A percentile compares a stretch with the other conserved stretches of the same genome.
Evolutionary conservation across 2,888 invertebrate species (phyloP).

Genomic region (Cryptus armator): DNA sequence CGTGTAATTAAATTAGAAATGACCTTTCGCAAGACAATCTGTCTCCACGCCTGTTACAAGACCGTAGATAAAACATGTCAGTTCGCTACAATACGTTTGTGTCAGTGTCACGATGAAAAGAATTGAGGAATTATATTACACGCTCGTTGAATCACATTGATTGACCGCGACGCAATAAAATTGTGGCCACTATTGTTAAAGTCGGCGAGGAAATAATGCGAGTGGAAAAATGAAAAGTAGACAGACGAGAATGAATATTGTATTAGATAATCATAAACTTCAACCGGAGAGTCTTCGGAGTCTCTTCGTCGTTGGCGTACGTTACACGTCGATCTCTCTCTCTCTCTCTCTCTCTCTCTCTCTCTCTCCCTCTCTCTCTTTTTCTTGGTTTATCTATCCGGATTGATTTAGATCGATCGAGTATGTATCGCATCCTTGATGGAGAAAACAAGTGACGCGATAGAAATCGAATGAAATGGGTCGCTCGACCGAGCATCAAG

Average conservation of each 20-base stretch:
- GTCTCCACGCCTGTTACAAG: constrained; percentile 39
- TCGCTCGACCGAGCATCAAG: too few relatives aligned
- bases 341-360: too few relatives aligned
- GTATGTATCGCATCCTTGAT: constrained; percentile 11
- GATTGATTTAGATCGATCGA: constrained; percentile 25
- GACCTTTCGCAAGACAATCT: constrained; percentile 37
- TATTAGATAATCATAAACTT: constrained; percentile 23
- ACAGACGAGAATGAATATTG: not conserved
- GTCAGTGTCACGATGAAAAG: constrained; percentile 46
- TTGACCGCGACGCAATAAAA: constrained; percentile 8
- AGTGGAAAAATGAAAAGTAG: not conserved
- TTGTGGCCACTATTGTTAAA: not conserved
- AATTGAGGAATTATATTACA: constrained; percentile 45
- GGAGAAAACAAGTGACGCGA: constrained; percentile 7
- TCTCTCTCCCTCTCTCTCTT: too few relatives aligned
- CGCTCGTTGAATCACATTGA: not conserved
- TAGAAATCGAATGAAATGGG: too few relatives aligned
- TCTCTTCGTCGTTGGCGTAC: too few relatives aligned
- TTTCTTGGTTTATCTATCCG: too few relatives aligned
- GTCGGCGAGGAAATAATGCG: not conserved
- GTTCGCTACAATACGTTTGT: constrained; percentile 33
- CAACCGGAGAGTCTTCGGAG: not conserved
- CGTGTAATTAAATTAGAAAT: constrained; percentile 32
- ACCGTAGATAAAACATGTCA: constrained; percentile 24
- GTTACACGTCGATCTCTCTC: too few relatives aligned